Evolutionary conservation across 2,888 invertebrate genomes (phyloP).

Genomic region (Drosophila cracens): DNA sequence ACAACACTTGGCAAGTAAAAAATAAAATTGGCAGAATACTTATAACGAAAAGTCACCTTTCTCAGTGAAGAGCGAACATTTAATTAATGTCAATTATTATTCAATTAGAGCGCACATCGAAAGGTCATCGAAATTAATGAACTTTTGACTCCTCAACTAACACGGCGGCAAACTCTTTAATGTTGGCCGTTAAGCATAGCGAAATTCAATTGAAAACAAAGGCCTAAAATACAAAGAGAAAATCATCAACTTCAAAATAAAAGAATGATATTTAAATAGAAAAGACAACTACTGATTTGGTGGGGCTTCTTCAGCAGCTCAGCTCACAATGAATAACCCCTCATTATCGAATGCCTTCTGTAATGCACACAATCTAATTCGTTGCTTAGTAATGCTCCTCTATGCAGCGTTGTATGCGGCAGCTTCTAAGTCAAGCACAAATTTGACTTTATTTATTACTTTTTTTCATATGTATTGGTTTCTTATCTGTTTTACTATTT

Average conservation of each 20-base stretch:
- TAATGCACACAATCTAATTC: not conserved
- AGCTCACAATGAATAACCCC: not conserved
- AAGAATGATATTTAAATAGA: not conserved
- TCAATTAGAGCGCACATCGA: constrained; percentile 69
- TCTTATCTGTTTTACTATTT: not conserved
- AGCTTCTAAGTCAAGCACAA: not conserved
- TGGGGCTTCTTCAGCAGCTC: not conserved
- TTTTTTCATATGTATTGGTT: not conserved
- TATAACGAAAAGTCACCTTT: constrained; percentile 53
- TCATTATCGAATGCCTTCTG: not conserved
- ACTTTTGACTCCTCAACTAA: constrained; percentile 46
- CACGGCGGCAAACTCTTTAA: constrained; percentile 47
- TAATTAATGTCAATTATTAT: constrained; percentile 79
- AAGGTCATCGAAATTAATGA: constrained; percentile 63
- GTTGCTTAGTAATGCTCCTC: not conserved
- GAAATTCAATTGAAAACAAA: constrained; percentile 32
- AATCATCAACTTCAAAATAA: not conserved
- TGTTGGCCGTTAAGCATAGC: constrained; percentile 10
- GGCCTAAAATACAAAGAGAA: not conserved
- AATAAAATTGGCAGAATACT: constrained; percentile 13
- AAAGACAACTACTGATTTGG: not conserved
- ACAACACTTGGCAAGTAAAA: not conserved
- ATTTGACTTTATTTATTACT: not conserved
- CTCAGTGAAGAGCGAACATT: constrained; percentile 11
- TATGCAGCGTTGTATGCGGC: not conserved